Conservation (phyloP, 1,140 invertebrate genomes). For the Bombus waltoni region DNA sequence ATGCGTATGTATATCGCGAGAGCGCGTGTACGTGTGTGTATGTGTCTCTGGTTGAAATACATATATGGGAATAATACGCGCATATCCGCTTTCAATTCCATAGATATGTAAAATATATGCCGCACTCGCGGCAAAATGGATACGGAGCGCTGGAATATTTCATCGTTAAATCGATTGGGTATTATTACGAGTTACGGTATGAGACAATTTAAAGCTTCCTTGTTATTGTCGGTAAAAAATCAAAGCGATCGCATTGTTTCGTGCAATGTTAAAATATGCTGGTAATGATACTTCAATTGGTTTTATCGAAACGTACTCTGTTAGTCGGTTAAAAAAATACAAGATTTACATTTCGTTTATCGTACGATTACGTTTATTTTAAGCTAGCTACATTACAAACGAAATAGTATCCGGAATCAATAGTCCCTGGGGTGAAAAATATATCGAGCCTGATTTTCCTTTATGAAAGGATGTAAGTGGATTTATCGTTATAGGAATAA, state of each 20-base stretch:
- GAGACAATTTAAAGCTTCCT: conserved; percentile 31
- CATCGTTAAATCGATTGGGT: conserved; percentile 53
- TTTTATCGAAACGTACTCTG: background rate
- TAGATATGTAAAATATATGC: conserved; percentile 64
- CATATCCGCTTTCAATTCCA: conserved; percentile 65
- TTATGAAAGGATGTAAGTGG: no score
- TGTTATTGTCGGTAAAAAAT: conserved; percentile 26
- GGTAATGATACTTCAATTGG: background rate
- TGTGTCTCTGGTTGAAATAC: conserved; percentile 16
- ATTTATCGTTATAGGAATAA: no score
- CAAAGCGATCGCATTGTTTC: background rate
- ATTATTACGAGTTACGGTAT: conserved; percentile 29
- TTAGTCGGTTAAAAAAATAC: background rate
- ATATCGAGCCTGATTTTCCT: no score
- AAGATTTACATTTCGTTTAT: background rate
- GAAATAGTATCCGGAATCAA: background rate
- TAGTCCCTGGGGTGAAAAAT: background rate
- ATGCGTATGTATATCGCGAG: background rate
- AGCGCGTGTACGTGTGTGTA: background rate
- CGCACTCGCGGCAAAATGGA: conserved; percentile 46
- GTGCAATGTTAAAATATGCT: background rate
- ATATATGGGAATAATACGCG: conserved; percentile 52
- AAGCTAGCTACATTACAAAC: background rate
- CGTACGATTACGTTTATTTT: background rate
- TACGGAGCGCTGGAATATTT: conserved; percentile 56